A percentile compares a stretch with the other conserved stretches of the same genome.
phyloP scores from a whole-genome alignment of 2,888 invertebrate species.

The Pantelozetes paolii region DNA sequence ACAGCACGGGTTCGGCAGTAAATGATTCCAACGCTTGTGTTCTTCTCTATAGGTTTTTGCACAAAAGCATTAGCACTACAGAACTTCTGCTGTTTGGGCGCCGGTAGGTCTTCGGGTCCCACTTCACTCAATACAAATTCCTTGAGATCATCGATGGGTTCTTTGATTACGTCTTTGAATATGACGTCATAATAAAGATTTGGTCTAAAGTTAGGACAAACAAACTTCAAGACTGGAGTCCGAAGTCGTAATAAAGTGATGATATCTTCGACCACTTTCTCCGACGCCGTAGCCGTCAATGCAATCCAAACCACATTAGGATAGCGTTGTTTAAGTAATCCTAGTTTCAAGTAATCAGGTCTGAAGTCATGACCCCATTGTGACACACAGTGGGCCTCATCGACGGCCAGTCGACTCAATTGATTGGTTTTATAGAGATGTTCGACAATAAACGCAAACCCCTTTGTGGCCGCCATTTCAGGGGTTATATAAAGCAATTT shows the following conservation, averaged over 20 bases:
- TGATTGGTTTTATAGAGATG: conserved; percentile 68
- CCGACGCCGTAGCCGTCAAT: conserved; percentile 88
- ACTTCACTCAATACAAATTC: conserved; percentile 67
- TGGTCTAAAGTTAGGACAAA: conserved; percentile 79
- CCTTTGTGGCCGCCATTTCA: conserved; percentile 67
- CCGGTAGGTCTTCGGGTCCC: conserved; percentile 50
- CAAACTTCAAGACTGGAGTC: conserved; percentile 68
- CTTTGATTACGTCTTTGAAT: conserved; percentile 71
- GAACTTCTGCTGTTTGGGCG: conserved; percentile 3
- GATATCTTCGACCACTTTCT: conserved; percentile 74
- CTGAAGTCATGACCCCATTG: conserved; percentile 99
- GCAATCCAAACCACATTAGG: conserved; percentile 77
- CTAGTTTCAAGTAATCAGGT: conserved; percentile 87
- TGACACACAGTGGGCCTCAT: conserved; percentile 97
- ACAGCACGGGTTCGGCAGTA: conserved; percentile 91
- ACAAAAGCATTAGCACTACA: conserved; percentile 2
- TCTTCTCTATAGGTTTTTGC: conserved; percentile 50
- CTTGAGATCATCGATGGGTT: conserved; percentile 72
- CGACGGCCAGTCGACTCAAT: conserved; percentile 84
- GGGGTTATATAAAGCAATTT: conserved; percentile 92
- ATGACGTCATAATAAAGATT: conserved; percentile 93
- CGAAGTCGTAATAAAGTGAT: conserved; percentile 65
- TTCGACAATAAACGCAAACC: conserved; percentile 43
- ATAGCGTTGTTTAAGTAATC: conserved; percentile 62
- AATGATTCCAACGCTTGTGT: conserved; percentile 72